A percentile compares a stretch with the other conserved stretches of the same genome.
phyloP scores from a whole-genome alignment of 2,888 invertebrate species.

The Lochmaea capreae region DNA sequence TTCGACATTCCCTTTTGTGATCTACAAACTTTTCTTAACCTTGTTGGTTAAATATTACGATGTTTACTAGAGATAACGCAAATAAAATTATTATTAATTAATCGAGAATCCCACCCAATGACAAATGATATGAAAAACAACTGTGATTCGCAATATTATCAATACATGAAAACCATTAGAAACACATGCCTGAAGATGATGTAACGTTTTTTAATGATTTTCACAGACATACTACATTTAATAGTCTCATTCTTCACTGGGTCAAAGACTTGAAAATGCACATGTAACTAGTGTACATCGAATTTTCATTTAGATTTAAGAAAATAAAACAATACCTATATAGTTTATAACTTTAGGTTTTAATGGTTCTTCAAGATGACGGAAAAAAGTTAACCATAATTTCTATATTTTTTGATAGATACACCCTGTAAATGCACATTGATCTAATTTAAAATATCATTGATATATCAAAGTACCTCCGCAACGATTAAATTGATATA shows the following conservation, averaged over 20 bases:
- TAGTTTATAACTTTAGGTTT: too few relatives aligned
- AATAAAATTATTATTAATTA: neutral
- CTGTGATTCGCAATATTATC: conserved; percentile 12
- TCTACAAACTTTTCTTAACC: too few relatives aligned
- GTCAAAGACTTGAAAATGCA: conserved; percentile 54
- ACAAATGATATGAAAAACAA: conserved; percentile 11
- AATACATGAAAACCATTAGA: conserved; percentile 14
- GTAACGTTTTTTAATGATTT: conserved; percentile 52
- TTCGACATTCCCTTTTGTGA: too few relatives aligned
- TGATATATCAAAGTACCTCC: conserved; percentile 14
- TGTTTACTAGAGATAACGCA: too few relatives aligned
- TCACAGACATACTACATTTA: conserved; percentile 50
- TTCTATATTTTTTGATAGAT: neutral
- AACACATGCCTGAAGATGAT: conserved; percentile 38
- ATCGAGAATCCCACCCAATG: neutral
- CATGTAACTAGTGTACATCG: neutral
- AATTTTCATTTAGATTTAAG: neutral
- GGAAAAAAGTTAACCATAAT: too few relatives aligned
- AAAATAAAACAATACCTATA: neutral
- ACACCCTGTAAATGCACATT: neutral
- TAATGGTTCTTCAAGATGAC: too few relatives aligned
- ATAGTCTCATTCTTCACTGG: conserved; percentile 47
- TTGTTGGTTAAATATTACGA: too few relatives aligned
- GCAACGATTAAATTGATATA: conserved; percentile 10
- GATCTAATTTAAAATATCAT: conserved; percentile 3